Conservation (phyloP, 2,888 invertebrate genomes). For the Epinotia demarniana region DNA sequence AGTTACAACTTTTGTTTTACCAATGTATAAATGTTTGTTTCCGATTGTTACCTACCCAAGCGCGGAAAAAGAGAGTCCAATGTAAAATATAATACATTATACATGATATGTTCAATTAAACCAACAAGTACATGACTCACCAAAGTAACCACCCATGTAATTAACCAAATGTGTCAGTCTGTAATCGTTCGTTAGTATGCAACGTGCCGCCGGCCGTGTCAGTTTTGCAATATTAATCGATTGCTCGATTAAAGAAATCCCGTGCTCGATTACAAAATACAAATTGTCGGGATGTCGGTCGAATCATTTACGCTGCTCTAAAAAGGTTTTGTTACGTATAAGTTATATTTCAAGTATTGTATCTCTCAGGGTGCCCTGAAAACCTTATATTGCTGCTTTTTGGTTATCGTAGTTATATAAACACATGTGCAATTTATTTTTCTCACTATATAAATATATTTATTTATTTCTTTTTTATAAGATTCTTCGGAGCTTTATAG, state of each 20-base stretch:
- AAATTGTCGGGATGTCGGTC: background rate
- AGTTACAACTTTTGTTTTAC: no score
- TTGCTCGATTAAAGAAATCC: slow-evolving; percentile 30
- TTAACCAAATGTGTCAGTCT: slow-evolving; percentile 27
- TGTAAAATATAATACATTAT: background rate
- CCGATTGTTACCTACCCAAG: no score
- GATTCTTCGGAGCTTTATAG: no score
- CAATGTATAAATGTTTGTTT: no score
- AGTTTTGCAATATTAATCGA: slow-evolving; percentile 29
- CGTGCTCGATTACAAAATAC: slow-evolving; percentile 12
- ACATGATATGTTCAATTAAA: background rate
- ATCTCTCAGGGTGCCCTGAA: no score
- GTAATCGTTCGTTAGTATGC: slow-evolving; percentile 39
- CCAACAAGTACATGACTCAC: slow-evolving; percentile 8
- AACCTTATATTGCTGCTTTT: no score
- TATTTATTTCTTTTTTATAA: no score
- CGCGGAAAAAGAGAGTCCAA: no score
- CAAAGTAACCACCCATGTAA: slow-evolving; percentile 34
- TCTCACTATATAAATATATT: no score
- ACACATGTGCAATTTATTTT: no score
- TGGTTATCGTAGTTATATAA: no score
- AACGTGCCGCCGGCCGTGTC: slow-evolving; percentile 19
- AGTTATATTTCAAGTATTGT: no score
- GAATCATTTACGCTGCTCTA: background rate
- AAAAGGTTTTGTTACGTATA: background rate